A percentile compares a stretch with the other conserved stretches of the same genome.
These are phyloP conservation scores for Parotocinclus haroldoi DNA, from an alignment of 2,797 vertebrate genomes.

Conservation along the genomic window DNA sequence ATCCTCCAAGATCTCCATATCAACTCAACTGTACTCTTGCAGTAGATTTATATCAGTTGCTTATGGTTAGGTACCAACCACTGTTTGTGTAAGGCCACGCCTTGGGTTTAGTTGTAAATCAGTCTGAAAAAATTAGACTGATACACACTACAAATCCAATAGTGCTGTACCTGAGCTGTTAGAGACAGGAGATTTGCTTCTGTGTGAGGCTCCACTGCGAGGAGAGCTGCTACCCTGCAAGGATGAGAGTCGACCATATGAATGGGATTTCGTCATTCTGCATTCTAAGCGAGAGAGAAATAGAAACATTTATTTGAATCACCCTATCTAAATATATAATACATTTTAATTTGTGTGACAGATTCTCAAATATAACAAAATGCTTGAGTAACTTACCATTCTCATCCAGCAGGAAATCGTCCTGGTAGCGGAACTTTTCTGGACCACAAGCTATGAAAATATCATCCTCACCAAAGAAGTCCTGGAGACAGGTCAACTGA, in stretches of 20 bases:
- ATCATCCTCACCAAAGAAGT: conserved; percentile 97
- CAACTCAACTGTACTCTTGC: too few relatives aligned
- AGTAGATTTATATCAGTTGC: too few relatives aligned
- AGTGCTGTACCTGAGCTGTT: conserved; percentile 80
- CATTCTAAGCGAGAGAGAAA: conserved; percentile 73
- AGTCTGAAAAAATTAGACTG: too few relatives aligned
- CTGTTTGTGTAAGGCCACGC: too few relatives aligned
- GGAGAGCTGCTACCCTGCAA: conserved; percentile 81
- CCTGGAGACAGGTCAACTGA: conserved; percentile 91
- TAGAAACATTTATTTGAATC: background rate
- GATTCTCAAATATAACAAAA: too few relatives aligned
- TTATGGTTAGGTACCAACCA: too few relatives aligned
- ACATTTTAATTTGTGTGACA: too few relatives aligned
- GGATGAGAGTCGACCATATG: conserved; percentile 90
- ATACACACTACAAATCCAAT: too few relatives aligned
- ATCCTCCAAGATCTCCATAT: too few relatives aligned
- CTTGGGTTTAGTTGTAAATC: too few relatives aligned
- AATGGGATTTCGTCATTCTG: conserved; percentile 91
- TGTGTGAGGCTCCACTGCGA: conserved; percentile 80
- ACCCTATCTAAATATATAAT: background rate
- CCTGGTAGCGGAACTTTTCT: conserved; percentile 98
- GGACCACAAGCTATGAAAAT: conserved; percentile 98
- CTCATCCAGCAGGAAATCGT: conserved; percentile 97
- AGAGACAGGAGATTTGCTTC: conserved; percentile 94
- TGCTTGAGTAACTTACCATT: conserved; percentile 71